phyloP scores from a whole-genome alignment of 2,888 invertebrate genomes.

The Agonopterix heracliana region DNA sequence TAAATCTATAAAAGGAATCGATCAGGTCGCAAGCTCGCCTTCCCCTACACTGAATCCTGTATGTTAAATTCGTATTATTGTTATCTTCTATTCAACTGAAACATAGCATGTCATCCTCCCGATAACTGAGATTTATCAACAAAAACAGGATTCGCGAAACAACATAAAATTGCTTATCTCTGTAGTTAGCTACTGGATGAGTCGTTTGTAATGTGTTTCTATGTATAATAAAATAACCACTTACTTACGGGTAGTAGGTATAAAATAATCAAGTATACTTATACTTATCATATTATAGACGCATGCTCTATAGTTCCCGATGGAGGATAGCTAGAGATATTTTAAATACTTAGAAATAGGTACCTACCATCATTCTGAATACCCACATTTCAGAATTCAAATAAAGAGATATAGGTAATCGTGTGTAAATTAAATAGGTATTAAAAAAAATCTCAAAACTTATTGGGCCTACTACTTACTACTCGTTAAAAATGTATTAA shows the following conservation, averaged over 20 bases:
- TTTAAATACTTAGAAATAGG: no score
- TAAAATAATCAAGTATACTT: not conserved
- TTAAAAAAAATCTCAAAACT: no score
- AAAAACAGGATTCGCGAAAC: slow-evolving; percentile 19
- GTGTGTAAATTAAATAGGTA: no score
- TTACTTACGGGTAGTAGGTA: not conserved
- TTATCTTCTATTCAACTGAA: slow-evolving; percentile 28
- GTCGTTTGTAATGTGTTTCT: not conserved
- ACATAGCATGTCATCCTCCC: slow-evolving; percentile 34
- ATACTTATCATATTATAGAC: not conserved
- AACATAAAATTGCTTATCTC: slow-evolving; percentile 11
- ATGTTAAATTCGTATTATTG: slow-evolving; percentile 22
- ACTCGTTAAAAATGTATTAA: no score
- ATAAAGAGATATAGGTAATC: no score
- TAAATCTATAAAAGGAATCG: slow-evolving; percentile 10
- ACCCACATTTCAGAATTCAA: no score
- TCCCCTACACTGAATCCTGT: slow-evolving; percentile 44
- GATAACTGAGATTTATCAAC: slow-evolving; percentile 31
- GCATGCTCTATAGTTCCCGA: no score
- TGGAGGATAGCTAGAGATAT: no score
- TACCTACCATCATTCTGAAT: no score
- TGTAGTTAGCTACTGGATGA: slow-evolving; percentile 7
- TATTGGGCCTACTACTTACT: no score
- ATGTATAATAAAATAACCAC: not conserved
- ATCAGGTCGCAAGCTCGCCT: slow-evolving; percentile 36